Evolutionary conservation across 2,888 invertebrate genomes (phyloP), one percentile per base, ranked within the genome.

Genomic region (Synergus umbraculus): DNA sequence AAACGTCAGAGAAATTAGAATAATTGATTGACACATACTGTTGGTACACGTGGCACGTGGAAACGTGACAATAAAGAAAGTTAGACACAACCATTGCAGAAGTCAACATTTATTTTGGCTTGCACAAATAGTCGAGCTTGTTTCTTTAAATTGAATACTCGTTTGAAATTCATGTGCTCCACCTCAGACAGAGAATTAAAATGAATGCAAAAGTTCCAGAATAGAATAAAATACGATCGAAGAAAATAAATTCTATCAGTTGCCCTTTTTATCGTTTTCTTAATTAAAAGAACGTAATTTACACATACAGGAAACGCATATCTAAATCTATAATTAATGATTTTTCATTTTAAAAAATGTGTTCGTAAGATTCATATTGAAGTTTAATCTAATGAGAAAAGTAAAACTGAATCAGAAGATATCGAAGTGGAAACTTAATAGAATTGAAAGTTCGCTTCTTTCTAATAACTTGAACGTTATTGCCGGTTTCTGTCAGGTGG

Each of bases 11-110:
- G 15, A 63, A 78, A 85, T 86, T 73, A 84, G 82, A 86, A 85
- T 86, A 87, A 87, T 83, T 83, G 85, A 87, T 86, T 85, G 78
- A 73, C 81, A 82, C 80, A 83, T 83, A 84, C 82, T 81, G 81
- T 81, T 76, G 10, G 41, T 15, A 73, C 15, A 73, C 54, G 12
- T 41, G n/a, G 73, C 54, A 73, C n/a, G 49, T 49, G 12, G 18
- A 73, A 58, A 73, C 54, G 37, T 73, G 37, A 37, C 4, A 54
- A 54, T 22, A 67, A 54, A 73, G 29, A 69, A 46, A 73, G 69
- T 73, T 54, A 58, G 41, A 37, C 29, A 73, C 49, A 4, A 54
- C 29, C 54, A 41, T 73, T 58, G 37, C 29, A 54, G 73, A 12
- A 58, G 73, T 54, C 73, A 73, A 73, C 73, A 58, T 73, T 73